phyloP scores from a whole-genome alignment of 2,888 invertebrate species.

The Drosophila anomalata region DNA sequence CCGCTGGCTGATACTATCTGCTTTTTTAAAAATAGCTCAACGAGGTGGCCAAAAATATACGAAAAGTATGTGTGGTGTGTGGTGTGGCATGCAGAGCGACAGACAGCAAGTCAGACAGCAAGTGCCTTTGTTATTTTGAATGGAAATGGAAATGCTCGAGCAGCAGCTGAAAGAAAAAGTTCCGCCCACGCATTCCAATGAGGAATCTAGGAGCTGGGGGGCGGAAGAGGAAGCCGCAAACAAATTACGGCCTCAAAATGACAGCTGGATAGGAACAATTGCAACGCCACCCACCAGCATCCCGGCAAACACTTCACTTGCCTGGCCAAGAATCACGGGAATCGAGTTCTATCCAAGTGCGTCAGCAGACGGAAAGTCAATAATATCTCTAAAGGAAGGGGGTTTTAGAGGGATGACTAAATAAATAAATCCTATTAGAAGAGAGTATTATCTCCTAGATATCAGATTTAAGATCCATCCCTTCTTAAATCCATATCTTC shows the following conservation, averaged over 20 bases:
- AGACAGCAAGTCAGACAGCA: constrained; percentile 58
- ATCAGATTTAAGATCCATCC: too few species aligned
- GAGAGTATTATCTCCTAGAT: too few species aligned
- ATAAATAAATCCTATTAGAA: not conserved
- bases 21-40: constrained; percentile 62
- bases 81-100: constrained; percentile 51
- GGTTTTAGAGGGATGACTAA: not conserved
- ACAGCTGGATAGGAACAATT: constrained; percentile 70
- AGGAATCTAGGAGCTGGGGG: not conserved
- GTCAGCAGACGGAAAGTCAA: constrained; percentile 19
- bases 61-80: constrained; percentile 46
- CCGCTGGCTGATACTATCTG: constrained; percentile 1
- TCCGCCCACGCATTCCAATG: constrained; percentile 65
- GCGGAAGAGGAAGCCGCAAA: constrained; percentile 43
- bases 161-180: constrained; percentile 71
- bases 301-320: constrained; percentile 50
- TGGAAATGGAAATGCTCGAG: constrained; percentile 72
- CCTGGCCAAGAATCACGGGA: constrained; percentile 29
- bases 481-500: too few species aligned
- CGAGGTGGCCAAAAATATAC: constrained; percentile 64
- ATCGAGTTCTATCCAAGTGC: constrained; percentile 3
- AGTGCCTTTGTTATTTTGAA: constrained; percentile 66
- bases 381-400: constrained; percentile 7
- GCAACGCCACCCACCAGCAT: constrained; percentile 23
- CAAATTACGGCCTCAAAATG: constrained; percentile 72